Evolutionary conservation across 2,888 invertebrate species (phyloP).

Genomic region (Nezara viridula): DNA sequence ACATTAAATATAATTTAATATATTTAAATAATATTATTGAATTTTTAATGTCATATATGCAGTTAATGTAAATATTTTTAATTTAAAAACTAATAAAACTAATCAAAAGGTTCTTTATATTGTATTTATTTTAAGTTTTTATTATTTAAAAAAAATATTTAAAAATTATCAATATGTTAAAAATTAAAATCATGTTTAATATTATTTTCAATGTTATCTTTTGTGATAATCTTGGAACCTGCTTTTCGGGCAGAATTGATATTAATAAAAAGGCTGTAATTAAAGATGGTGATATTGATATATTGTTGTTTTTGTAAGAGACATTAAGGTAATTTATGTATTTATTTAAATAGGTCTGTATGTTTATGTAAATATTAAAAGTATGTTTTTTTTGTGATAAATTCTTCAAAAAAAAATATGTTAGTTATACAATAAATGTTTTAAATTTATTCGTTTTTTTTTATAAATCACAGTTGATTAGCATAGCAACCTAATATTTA

Average conservation of each 20-base stretch:
- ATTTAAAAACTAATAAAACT: background rate
- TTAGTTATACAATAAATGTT: background rate
- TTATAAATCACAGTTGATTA: background rate
- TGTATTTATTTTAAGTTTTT: background rate
- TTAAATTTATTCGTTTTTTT: background rate
- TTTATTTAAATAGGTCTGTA: conserved; percentile 14
- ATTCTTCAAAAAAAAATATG: background rate
- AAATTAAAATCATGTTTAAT: background rate
- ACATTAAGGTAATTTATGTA: conserved; percentile 7
- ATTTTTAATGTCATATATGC: background rate
- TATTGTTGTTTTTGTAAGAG: conserved; percentile 7
- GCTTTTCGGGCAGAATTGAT: background rate
- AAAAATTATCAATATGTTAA: background rate
- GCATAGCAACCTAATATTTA: background rate
- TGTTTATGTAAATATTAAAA: conserved; percentile 34
- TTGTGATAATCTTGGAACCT: background rate
- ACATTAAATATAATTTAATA: background rate
- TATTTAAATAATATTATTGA: too few species aligned
- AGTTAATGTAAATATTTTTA: background rate
- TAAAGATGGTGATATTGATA: background rate
- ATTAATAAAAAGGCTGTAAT: conserved; percentile 37
- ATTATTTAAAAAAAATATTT: background rate
- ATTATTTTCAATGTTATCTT: background rate
- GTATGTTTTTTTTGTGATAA: background rate
- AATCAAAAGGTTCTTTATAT: background rate